Base-by-base conservation (phyloP, 2,888 invertebrate genomes). In the Limnephilus auricula region DNA sequence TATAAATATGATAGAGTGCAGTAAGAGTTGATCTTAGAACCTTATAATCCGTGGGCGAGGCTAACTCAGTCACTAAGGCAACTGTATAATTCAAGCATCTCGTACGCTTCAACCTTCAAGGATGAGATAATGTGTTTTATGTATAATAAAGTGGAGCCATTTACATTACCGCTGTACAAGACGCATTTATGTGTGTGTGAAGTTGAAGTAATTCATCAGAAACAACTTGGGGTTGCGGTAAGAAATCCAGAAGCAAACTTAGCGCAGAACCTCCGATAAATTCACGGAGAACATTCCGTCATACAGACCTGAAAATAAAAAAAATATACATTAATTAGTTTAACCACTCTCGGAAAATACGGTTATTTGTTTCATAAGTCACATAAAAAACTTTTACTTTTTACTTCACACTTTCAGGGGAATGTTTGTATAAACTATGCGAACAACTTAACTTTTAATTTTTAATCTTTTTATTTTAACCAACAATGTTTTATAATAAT, bases 91-190 rank as follows among this genome's bases (percentile, higher is more conserved):
- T 65, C 25, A 65, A 65, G n/a, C 65, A 65, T 65, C 65, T 65
- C 65, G 65, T 65, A 65, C 65, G 65, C 25, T 9, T 65, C 25
- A 65, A 65, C 65, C 65, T 65, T 65, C 65, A 65, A 65, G 65
- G 65, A 65, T 65, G 65, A 65, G 65, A 65, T 65, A 65, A 65
- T 65, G 65, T 65, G 65, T 65, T 65, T 65, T 65, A 65, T 65
- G 65, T 65, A 65, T 65, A 65, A 65, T 65, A 65, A 65, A 65
- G 65, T 65, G 65, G 25, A 65, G 65, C 65, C 65, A 65, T 65
- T 65, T 65, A 65, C 65, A 65, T 65, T 65, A 65, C 65, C 65
- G 65, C 65, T 65, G 6, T 65, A 65, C 25, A 65, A 65, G 25
- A 25, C 25, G 2, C n/a, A 65, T 25, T 25, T 65, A 65, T 65